Percentiles rank a stretch among this genome's conserved stretches.
Conservation (phyloP, 2,113 vertebrate species). For the Alethe diademata region DNA sequence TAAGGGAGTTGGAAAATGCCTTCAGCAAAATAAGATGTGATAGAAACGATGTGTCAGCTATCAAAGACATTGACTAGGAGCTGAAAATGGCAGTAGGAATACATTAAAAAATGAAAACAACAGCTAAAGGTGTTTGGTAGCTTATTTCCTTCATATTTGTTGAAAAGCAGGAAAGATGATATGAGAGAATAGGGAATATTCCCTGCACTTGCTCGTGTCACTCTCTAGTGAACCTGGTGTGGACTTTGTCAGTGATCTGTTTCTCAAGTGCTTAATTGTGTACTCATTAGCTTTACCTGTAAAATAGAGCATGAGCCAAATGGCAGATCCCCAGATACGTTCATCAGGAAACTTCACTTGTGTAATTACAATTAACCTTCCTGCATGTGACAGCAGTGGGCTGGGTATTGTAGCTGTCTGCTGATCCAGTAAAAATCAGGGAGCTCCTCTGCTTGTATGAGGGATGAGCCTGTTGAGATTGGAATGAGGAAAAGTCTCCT, state of each 20-base stretch:
- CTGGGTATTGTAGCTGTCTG: neutral
- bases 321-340: neutral
- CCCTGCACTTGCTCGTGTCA: neutral
- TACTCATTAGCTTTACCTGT: constrained; percentile 9
- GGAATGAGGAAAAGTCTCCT: neutral
- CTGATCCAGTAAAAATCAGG: neutral
- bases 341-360: neutral
- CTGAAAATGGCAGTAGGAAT: constrained; percentile 61
- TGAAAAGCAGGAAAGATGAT: neutral
- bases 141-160: constrained; percentile 4
- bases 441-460: neutral
- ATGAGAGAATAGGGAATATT: neutral
- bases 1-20: constrained; percentile 41
- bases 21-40: constrained; percentile 58
- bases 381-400: neutral
- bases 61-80: constrained; percentile 48
- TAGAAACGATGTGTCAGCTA: constrained; percentile 67
- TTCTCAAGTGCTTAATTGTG: constrained; percentile 2
- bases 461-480: neutral
- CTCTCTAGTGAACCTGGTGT: neutral
- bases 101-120: constrained; percentile 51
- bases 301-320: neutral
- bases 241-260: neutral
- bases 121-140: constrained; percentile 46
- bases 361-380: neutral